Evolutionary conservation across 2,113 vertebrate species (phyloP).

Genomic region (Scartelaos histophorus): DNA sequence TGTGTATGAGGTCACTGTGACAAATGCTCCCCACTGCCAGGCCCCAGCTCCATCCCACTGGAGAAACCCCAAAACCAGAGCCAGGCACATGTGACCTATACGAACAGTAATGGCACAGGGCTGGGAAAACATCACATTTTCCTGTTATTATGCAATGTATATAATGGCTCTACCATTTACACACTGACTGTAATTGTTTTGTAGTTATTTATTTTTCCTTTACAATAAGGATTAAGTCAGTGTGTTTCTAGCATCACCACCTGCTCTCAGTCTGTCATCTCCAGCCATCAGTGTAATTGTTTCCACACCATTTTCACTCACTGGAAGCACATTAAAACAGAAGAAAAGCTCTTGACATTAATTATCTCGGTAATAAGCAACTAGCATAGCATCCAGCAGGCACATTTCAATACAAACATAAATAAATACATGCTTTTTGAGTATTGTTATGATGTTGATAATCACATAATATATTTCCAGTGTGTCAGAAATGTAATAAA

Average conservation of each 20-base stretch:
- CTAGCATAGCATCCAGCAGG: neutral
- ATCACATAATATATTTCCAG: too few species aligned
- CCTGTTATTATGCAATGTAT: constrained; percentile 17
- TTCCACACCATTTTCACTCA: constrained; percentile 21
- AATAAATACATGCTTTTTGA: too few species aligned
- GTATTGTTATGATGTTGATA: too few species aligned
- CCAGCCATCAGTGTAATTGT: constrained; percentile 15
- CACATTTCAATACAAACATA: neutral
- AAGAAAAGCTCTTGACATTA: neutral
- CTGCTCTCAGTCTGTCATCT: neutral
- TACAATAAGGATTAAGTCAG: neutral
- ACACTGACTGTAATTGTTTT: neutral
- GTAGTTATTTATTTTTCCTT: neutral
- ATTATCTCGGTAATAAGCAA: constrained; percentile 12
- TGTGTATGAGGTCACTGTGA: constrained; percentile 59
- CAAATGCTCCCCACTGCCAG: constrained; percentile 32
- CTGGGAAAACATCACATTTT: constrained; percentile 15
- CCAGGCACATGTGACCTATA: constrained; percentile 47
- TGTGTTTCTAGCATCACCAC: constrained; percentile 1
- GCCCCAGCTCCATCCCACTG: constrained; percentile 24
- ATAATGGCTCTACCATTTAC: neutral
- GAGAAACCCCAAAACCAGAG: constrained; percentile 29
- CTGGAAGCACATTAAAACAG: constrained; percentile 4
- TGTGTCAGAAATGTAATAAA: too few species aligned
- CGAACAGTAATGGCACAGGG: constrained; percentile 27